phyloP scores from a whole-genome alignment of 53 echinoderm and acorn worm genomes.

The Mesocentrotus franciscanus region DNA sequence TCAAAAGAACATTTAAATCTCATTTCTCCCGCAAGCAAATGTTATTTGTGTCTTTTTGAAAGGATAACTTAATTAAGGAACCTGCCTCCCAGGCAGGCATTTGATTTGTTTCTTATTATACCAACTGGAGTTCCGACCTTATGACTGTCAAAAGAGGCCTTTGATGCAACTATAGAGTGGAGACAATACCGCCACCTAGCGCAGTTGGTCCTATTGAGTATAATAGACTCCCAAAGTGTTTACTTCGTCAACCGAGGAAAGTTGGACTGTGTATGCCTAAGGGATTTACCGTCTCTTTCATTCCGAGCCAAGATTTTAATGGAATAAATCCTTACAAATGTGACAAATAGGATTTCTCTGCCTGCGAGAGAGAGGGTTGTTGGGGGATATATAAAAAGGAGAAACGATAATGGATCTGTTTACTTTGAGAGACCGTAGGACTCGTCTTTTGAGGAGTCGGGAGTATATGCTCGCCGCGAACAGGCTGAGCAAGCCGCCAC shows the following conservation, averaged over 20 bases:
- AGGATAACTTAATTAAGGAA: neutral
- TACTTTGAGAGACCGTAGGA: conserved; percentile 18
- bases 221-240: conserved; percentile 20
- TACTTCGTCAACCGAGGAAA: conserved; percentile 41
- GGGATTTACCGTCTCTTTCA: conserved; percentile 11
- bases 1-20: neutral
- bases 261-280: conserved; percentile 28
- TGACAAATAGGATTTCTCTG: conserved; percentile 9
- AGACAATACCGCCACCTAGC: conserved; percentile 34
- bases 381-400: neutral
- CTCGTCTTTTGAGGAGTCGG: conserved; percentile 18
- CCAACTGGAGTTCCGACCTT: neutral
- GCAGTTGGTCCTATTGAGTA: conserved; percentile 16
- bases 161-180: neutral
- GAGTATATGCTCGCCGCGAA: conserved; percentile 64
- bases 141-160: neutral
- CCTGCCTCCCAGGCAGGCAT: neutral
- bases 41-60: neutral
- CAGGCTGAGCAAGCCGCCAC: conserved; percentile 40
- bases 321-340: conserved; percentile 53
- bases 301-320: conserved; percentile 44
- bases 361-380: neutral
- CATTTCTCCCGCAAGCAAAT: neutral
- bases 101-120: neutral
- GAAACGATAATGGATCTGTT: conserved; percentile 54